Evolutionary conservation across 2,888 invertebrate species (phyloP).

Genomic region (Mycalesis mineus): DNA sequence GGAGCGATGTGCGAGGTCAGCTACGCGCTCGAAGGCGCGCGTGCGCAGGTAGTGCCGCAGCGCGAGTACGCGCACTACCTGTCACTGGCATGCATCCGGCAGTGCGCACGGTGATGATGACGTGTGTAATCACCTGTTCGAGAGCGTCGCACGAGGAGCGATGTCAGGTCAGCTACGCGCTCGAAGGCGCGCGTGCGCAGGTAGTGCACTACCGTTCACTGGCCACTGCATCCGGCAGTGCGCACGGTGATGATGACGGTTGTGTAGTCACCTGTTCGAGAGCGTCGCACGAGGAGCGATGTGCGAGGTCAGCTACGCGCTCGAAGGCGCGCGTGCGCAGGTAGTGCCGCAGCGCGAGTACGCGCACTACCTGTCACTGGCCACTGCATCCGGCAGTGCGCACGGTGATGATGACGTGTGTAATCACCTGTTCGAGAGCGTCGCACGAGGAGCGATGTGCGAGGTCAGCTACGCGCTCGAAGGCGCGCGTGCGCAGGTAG

Average conservation of each 20-base stretch:
- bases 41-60: constrained; percentile 53
- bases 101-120: no score
- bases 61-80: constrained; percentile 57
- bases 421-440: constrained; percentile 55
- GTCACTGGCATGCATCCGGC: no score
- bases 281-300: constrained; percentile 59
- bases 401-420: no score
- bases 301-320: constrained; percentile 57
- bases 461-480: constrained; percentile 52
- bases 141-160: constrained; percentile 60
- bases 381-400: no score
- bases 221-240: no score
- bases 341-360: constrained; percentile 54
- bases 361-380: no score
- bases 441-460: constrained; percentile 61
- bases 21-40: constrained; percentile 52
- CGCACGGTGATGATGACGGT: no score
- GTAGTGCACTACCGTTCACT: no score
- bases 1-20: constrained; percentile 58
- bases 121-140: constrained; percentile 49
- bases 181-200: constrained; percentile 49
- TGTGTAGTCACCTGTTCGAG: constrained; percentile 51
- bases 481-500: constrained; percentile 51
- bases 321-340: constrained; percentile 51
- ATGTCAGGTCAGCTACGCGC: constrained; percentile 55